Percentiles rank a stretch among this genome's conserved stretches.
Conservation (phyloP, 2,113 vertebrate species). For the Ailuropoda melanoleuca region DNA sequence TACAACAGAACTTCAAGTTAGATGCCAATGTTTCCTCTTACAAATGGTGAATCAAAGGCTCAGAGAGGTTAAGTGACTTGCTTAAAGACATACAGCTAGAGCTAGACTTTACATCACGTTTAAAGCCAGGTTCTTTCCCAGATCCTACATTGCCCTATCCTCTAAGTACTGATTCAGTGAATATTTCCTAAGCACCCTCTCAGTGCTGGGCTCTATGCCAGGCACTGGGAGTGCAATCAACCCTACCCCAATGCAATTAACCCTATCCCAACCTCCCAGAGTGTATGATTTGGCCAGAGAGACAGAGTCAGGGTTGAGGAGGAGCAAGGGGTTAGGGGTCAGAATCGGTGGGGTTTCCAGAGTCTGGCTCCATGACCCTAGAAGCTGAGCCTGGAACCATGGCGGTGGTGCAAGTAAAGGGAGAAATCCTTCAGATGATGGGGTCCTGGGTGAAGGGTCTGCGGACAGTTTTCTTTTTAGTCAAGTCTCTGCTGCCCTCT, state of each 20-base stretch:
- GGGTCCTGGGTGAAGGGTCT: rapidly evolving
- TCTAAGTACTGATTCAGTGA: background rate
- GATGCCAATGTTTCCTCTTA: background rate
- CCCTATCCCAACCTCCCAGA: background rate
- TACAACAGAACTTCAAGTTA: background rate
- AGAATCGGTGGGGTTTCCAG: background rate
- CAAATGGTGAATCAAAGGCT: background rate
- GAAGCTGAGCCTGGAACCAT: background rate
- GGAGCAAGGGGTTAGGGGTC: background rate
- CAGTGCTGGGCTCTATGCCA: background rate
- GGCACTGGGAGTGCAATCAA: background rate
- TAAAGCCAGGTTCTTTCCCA: background rate
- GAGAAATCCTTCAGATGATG: background rate
- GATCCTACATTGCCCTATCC: background rate
- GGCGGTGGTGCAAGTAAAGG: background rate
- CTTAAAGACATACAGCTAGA: background rate
- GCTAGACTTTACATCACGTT: background rate
- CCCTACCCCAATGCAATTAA: background rate
- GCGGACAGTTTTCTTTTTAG: background rate
- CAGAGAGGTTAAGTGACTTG: background rate
- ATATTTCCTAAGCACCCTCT: background rate
- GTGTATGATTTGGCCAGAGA: background rate
- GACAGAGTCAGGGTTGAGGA: background rate
- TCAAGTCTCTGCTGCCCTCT: slow-evolving; percentile 71
- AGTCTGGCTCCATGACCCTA: background rate